A percentile compares a stretch with the other conserved stretches of the same genome.
phyloP scores from a whole-genome alignment of 1,140 invertebrate genomes.

The Zaprionus lachaisei region DNA sequence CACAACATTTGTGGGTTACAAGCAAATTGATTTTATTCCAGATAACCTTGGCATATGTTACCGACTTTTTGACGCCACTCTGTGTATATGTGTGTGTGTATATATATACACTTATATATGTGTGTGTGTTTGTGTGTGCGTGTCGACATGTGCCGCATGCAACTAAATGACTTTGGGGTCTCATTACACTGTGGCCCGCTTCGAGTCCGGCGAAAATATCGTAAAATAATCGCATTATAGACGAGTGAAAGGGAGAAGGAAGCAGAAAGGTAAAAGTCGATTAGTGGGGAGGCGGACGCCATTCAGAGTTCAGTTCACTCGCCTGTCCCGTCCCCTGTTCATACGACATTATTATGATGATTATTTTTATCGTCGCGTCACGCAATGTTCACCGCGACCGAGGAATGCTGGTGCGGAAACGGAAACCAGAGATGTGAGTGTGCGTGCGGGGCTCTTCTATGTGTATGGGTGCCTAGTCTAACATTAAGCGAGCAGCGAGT shows the following conservation, averaged over 20 bases:
- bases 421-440: constrained; percentile 57
- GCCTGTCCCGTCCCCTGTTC: constrained; percentile 37
- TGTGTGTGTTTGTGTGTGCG: constrained; percentile 17
- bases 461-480: constrained; percentile 39
- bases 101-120: background rate
- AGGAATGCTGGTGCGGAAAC: constrained; percentile 45
- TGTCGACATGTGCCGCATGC: constrained; percentile 16
- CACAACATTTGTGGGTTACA: constrained; percentile 7
- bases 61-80: constrained; percentile 56
- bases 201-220: constrained; percentile 56
- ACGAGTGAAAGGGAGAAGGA: constrained; percentile 21
- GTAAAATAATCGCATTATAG: constrained; percentile 54
- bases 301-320: constrained; percentile 14
- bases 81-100: background rate
- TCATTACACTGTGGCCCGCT: constrained; percentile 65
- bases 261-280: constrained; percentile 45
- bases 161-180: constrained; percentile 65
- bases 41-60: constrained; percentile 27
- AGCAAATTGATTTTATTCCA: constrained; percentile 4
- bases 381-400: constrained; percentile 58
- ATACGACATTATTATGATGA: constrained; percentile 75
- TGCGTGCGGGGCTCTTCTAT: constrained; percentile 6
- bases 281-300: constrained; percentile 22
- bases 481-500: constrained; percentile 12
- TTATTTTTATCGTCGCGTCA: constrained; percentile 81